Evolutionary conservation across 2,888 invertebrate genomes (phyloP).

Genomic region (Napeogenes sylphis): DNA sequence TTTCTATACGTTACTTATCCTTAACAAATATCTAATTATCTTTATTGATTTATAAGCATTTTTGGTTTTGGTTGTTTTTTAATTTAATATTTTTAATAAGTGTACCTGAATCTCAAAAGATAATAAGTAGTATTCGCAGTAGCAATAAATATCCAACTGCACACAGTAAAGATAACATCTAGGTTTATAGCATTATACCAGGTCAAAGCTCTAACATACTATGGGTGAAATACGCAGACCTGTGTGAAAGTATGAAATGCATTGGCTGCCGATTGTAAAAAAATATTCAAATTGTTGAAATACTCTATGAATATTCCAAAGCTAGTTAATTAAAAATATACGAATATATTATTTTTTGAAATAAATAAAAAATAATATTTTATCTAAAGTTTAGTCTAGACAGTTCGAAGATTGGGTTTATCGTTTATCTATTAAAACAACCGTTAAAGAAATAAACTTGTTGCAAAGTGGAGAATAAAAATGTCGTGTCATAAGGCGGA

Average conservation of each 20-base stretch:
- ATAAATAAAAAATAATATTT: neutral
- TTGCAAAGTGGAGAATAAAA: constrained; percentile 13
- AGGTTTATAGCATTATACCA: constrained; percentile 32
- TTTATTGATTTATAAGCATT: too few species aligned
- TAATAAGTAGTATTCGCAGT: constrained; percentile 1
- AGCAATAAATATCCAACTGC: constrained; percentile 21
- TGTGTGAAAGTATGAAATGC: constrained; percentile 26
- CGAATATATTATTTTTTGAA: neutral
- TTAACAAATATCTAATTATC: too few species aligned
- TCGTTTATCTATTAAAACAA: constrained; percentile 15
- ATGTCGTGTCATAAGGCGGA: constrained; percentile 16
- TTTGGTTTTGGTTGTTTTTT: too few species aligned
- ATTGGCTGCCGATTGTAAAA: constrained; percentile 5
- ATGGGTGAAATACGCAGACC: constrained; percentile 23
- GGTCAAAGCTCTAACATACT: constrained; percentile 33
- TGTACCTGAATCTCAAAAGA: neutral
- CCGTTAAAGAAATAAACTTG: constrained; percentile 20
- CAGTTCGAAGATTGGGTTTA: constrained; percentile 1
- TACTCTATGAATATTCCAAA: too few species aligned
- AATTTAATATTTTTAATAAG: neutral
- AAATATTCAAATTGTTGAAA: too few species aligned
- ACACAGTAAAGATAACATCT: constrained; percentile 30
- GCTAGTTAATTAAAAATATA: too few species aligned
- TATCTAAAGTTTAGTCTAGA: neutral
- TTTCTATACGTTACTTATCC: too few species aligned